These are phyloP conservation scores for Pemphredon lugubris DNA, from an alignment of 2,888 invertebrate genomes.

Conservation along the genomic window DNA sequence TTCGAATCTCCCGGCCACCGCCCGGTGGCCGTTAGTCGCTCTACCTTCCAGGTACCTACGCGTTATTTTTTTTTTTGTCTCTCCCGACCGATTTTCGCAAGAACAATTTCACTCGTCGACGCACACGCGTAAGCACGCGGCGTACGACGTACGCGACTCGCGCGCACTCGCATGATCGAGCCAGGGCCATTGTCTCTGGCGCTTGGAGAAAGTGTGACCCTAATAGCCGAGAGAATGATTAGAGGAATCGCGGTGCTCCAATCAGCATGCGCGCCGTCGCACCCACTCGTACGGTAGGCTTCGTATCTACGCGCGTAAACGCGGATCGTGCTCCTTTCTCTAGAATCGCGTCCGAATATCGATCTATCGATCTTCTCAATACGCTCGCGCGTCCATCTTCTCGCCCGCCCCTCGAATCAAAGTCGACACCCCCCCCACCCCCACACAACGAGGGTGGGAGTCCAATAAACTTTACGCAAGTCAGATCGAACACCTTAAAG, in stretches of 20 bases:
- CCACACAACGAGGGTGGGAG: not conserved
- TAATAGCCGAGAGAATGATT: slow-evolving; percentile 75
- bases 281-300: slow-evolving; percentile 59
- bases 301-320: slow-evolving; percentile 60
- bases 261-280: slow-evolving; percentile 67
- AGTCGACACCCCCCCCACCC: no score
- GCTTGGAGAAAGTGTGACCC: slow-evolving; percentile 76
- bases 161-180: slow-evolving; percentile 62
- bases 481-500: no score
- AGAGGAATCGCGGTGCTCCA: slow-evolving; percentile 71
- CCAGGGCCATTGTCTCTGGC: slow-evolving; percentile 59
- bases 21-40: slow-evolving; percentile 52
- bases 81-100: slow-evolving; percentile 61
- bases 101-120: slow-evolving; percentile 57
- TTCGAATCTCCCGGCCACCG: slow-evolving; percentile 50
- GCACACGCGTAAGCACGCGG: slow-evolving; percentile 48
- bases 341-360: slow-evolving; percentile 37
- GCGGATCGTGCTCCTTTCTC: slow-evolving; percentile 51
- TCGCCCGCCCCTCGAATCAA: no score
- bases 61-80: not conserved
- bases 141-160: slow-evolving; percentile 50
- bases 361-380: no score
- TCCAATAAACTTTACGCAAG: no score
- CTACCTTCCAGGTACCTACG: not conserved
- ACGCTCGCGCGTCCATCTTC: no score